Evolutionary conservation across 37 sponge, comb jelly and placozoan genomes (phyloP).

Genomic region (Beroe forskalii): DNA sequence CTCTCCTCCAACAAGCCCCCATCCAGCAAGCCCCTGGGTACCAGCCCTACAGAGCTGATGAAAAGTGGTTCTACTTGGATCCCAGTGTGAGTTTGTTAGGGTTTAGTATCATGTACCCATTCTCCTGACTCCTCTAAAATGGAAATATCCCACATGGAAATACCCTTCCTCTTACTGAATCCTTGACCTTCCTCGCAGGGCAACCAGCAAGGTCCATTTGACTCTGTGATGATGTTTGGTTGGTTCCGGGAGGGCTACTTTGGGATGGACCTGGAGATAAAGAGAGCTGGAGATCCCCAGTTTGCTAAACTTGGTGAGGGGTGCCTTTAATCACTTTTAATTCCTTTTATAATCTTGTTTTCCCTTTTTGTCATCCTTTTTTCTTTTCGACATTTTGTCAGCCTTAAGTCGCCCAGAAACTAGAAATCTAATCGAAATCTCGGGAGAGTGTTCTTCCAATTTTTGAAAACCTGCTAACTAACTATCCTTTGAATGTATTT

Average conservation of each 20-base stretch:
- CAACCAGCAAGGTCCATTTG: slow-evolving; percentile 10
- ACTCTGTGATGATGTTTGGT: slow-evolving; percentile 36
- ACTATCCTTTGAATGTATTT: too few species aligned
- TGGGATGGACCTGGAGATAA: slow-evolving; percentile 15
- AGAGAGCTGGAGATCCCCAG: neutral
- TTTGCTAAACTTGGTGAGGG: neutral
- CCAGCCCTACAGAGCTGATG: neutral
- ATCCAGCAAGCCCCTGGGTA: neutral
- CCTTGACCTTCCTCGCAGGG: neutral
- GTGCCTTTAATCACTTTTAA: too few species aligned
- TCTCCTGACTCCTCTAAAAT: too few species aligned
- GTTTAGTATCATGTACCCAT: too few species aligned
- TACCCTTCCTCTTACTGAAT: too few species aligned
- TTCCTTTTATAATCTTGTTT: too few species aligned
- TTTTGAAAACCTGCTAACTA: too few species aligned
- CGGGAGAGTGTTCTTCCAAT: neutral
- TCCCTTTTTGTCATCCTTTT: too few species aligned
- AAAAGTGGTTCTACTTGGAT: slow-evolving; percentile 30
- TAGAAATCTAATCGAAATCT: too few species aligned
- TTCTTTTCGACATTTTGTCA: too few species aligned
- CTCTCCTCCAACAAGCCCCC: neutral
- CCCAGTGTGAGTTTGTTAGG: slow-evolving; percentile 15
- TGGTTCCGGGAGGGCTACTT: slow-evolving; percentile 32
- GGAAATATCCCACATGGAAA: too few species aligned
- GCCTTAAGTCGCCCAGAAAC: too few species aligned